phyloP scores from a whole-genome alignment of 2,113 vertebrate genomes.

The Laterallus jamaicensis region DNA sequence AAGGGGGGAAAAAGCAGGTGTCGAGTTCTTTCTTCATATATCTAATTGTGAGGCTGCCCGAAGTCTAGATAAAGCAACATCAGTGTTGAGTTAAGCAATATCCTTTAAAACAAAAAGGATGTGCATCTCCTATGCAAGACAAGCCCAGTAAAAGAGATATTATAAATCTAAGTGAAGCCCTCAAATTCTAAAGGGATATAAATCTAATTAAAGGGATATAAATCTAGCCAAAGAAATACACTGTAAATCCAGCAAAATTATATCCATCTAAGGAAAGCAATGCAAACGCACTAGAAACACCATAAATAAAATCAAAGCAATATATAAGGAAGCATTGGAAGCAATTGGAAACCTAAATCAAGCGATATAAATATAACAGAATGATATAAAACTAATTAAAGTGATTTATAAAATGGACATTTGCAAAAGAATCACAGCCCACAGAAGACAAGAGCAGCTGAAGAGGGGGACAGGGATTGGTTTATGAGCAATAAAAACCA shows the following conservation, averaged over 20 bases:
- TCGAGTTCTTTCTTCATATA: not conserved
- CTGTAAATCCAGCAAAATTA: constrained; percentile 66
- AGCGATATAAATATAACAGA: not conserved
- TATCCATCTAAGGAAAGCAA: constrained; percentile 64
- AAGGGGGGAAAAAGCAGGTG: not conserved
- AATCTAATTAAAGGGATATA: constrained; percentile 76
- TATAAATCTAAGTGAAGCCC: constrained; percentile 59
- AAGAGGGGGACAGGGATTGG: not conserved
- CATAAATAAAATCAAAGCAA: constrained; percentile 61
- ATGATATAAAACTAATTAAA: constrained; percentile 48
- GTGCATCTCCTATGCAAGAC: not conserved
- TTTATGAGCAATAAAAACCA: not conserved
- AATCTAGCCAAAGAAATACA: constrained; percentile 57
- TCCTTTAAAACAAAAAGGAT: constrained; percentile 11
- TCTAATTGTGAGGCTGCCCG: not conserved
- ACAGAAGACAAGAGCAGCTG: not conserved
- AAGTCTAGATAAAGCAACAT: not conserved
- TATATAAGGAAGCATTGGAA: constrained; percentile 1
- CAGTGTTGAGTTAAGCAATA: not conserved
- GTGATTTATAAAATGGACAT: constrained; percentile 56
- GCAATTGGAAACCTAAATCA: constrained; percentile 39
- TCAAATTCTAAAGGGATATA: constrained; percentile 57
- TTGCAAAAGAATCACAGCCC: not conserved
- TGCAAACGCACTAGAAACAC: constrained; percentile 49
- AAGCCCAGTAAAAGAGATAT: not conserved